These are phyloP conservation scores for Spodoptera picta DNA, from an alignment of 2,888 invertebrate species.

Conservation along the genomic window DNA sequence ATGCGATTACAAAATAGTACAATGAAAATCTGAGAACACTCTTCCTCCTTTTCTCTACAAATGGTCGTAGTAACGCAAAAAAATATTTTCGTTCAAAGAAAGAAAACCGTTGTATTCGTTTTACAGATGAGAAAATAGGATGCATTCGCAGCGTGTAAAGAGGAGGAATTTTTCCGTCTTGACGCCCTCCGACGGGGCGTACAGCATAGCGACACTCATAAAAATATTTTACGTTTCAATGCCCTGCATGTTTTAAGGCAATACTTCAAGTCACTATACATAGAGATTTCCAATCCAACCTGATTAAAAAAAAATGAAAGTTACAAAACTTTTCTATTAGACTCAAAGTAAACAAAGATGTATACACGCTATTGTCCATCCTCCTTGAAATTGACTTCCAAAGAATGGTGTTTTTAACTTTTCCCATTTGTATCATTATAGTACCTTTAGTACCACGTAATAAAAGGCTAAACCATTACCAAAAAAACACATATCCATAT, in stretches of 20 bases:
- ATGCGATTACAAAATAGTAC: conserved; percentile 7
- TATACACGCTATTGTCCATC: conserved; percentile 2
- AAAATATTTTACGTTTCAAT: conserved; percentile 8
- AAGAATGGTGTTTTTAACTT: too few species aligned
- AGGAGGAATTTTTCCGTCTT: conserved; percentile 59
- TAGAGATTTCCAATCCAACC: too few species aligned
- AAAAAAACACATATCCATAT: too few species aligned
- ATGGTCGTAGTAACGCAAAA: conserved; percentile 36
- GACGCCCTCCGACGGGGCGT: conserved; percentile 43
- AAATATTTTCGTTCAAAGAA: conserved; percentile 41
- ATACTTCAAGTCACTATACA: not conserved
- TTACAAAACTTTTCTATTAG: not conserved
- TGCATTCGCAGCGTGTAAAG: conserved; percentile 63
- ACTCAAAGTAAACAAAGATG: not conserved
- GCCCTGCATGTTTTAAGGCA: conserved; percentile 3
- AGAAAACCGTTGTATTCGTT: conserved; percentile 58
- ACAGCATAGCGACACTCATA: conserved; percentile 25
- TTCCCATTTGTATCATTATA: too few species aligned
- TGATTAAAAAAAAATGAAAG: too few species aligned
- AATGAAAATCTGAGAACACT: conserved; percentile 11
- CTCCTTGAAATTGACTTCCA: not conserved
- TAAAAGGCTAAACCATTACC: too few species aligned
- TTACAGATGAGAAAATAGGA: conserved; percentile 62
- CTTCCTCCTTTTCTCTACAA: conserved; percentile 21
- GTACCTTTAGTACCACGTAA: too few species aligned